Evolutionary conservation across 2,888 invertebrate species (phyloP).

Genomic region (Argyra leucocephala): DNA sequence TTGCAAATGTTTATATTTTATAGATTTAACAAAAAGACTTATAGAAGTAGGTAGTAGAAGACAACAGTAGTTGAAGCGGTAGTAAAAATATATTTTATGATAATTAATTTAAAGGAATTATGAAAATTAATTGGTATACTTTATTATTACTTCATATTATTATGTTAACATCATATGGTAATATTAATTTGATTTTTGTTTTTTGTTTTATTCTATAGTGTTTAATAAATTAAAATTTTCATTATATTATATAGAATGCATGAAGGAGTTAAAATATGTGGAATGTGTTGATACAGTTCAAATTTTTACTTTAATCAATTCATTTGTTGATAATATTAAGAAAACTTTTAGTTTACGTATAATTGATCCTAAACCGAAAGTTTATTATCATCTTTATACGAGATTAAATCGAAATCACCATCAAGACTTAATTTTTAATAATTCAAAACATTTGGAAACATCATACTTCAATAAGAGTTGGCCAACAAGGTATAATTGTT

Average conservation of each 20-base stretch:
- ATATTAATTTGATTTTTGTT: background rate
- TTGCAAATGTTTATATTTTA: background rate
- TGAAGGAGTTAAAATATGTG: background rate
- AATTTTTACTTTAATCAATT: background rate
- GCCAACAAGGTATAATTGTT: constrained; percentile 32
- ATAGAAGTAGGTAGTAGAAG: too few relatives aligned
- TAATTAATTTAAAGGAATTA: background rate
- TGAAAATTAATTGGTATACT: background rate
- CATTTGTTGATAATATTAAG: background rate
- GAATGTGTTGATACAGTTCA: constrained; percentile 5
- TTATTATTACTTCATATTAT: too few relatives aligned
- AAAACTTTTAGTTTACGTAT: background rate
- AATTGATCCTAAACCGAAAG: background rate
- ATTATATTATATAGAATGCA: too few relatives aligned
- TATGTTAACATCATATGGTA: too few relatives aligned
- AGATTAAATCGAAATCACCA: constrained; percentile 28
- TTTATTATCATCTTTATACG: constrained; percentile 34
- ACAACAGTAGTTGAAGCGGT: background rate
- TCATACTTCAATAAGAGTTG: constrained; percentile 35
- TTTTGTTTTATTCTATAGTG: background rate
- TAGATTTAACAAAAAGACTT: too few relatives aligned
- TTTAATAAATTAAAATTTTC: background rate
- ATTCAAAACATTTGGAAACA: background rate
- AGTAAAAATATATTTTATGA: background rate
- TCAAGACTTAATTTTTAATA: constrained; percentile 27